Evolutionary conservation across 2,113 vertebrate genomes (phyloP).

Genomic region (Tychaedon coryphoeus): DNA sequence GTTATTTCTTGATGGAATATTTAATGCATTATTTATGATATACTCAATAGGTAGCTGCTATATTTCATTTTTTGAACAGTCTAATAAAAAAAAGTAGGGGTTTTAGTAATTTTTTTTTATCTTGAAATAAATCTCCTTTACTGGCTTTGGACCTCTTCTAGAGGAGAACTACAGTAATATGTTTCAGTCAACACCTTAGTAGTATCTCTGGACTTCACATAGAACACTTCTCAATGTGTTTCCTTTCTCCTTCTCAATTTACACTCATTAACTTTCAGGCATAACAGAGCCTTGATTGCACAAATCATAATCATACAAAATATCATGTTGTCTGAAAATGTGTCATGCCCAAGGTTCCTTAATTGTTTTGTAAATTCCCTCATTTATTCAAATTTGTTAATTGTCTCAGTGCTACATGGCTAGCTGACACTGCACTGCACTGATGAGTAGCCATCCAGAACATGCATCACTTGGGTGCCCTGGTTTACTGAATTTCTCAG

Average conservation of each 20-base stretch:
- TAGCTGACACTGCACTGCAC: not conserved
- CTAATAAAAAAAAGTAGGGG: not conserved
- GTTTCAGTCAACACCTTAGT: not conserved
- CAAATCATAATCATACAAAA: not conserved
- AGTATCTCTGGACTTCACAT: not conserved
- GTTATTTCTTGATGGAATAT: not conserved
- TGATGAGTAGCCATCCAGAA: fast-evolving
- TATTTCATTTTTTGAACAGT: not conserved
- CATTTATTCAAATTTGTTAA: not conserved
- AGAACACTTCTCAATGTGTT: not conserved
- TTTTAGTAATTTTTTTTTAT: not conserved
- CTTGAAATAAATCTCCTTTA: not conserved
- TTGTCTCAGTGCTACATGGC: not conserved
- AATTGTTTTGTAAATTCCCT: not conserved
- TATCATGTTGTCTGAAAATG: not conserved
- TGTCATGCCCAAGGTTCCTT: not conserved
- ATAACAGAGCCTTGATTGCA: not conserved
- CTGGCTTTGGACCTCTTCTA: not conserved
- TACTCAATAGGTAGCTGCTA: not conserved
- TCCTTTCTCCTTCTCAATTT: not conserved
- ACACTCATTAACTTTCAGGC: not conserved
- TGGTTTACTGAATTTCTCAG: not conserved
- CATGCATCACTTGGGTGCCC: not conserved
- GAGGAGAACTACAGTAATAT: not conserved
- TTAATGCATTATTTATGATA: not conserved